Evolutionary conservation across 2,113 vertebrate species (phyloP).

Genomic region (Crocuta crocuta): DNA sequence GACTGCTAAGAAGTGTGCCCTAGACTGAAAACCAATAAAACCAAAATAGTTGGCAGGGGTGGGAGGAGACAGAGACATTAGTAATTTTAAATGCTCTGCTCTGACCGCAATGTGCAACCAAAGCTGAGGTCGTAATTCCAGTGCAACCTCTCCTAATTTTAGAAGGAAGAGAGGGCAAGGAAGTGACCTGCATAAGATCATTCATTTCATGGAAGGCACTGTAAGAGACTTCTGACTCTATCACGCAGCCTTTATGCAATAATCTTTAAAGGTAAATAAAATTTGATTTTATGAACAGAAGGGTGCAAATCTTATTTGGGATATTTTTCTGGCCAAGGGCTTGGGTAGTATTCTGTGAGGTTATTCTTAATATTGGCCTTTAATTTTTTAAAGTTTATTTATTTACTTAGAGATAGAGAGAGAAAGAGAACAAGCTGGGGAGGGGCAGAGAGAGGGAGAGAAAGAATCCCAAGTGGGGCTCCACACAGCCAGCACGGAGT

Average conservation of each 20-base stretch:
- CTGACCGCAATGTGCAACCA: background rate
- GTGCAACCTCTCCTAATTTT: background rate
- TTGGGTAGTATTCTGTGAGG: background rate
- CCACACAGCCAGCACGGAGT: too few relatives aligned
- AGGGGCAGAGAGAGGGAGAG: too few relatives aligned
- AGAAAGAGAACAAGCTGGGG: too few relatives aligned
- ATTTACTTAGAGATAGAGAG: too few relatives aligned
- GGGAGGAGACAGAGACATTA: background rate
- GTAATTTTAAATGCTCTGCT: background rate
- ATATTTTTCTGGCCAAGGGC: background rate
- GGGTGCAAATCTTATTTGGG: background rate
- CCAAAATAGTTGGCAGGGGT: background rate
- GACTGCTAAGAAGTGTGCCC: background rate
- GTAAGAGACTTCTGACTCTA: background rate
- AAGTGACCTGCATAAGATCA: background rate
- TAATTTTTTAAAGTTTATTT: constrained; percentile 33
- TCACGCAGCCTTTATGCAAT: background rate
- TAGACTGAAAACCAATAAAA: background rate
- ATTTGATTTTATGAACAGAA: background rate
- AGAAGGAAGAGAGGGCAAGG: background rate
- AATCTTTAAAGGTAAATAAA: background rate
- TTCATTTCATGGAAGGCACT: background rate
- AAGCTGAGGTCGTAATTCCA: background rate
- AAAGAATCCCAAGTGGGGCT: too few relatives aligned
- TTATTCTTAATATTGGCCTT: constrained; percentile 57